Conservation (phyloP, 2,888 invertebrate species). For the Scelioninae gen. 1 region DNA sequence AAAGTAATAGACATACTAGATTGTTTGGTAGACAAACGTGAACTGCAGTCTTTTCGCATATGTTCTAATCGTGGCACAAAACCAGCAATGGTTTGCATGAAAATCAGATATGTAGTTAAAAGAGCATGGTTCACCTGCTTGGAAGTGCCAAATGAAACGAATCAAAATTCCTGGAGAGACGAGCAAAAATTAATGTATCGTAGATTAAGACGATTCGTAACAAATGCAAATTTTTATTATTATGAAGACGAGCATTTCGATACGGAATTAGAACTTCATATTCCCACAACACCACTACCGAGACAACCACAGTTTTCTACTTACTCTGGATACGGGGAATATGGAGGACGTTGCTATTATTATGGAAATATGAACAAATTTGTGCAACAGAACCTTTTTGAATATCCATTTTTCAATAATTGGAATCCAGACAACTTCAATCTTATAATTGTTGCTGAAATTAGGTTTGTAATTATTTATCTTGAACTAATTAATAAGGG, state of each 20-base stretch:
- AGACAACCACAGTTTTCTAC: constrained; percentile 77
- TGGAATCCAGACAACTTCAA: constrained; percentile 71
- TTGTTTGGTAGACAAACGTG: constrained; percentile 80
- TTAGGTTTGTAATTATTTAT: constrained; percentile 51
- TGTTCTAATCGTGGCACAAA: constrained; percentile 70
- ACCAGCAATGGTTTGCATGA: constrained; percentile 77
- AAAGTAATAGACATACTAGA: constrained; percentile 81
- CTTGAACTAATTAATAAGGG: no score
- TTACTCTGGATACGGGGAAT: constrained; percentile 82
- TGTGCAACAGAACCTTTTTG: constrained; percentile 79
- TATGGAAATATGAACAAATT: constrained; percentile 83
- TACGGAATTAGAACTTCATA: constrained; percentile 72
- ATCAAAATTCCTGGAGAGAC: constrained; percentile 81
- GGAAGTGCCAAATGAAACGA: constrained; percentile 72
- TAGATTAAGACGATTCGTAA: constrained; percentile 80
- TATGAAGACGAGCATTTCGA: constrained; percentile 78
- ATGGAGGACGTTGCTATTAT: constrained; percentile 80
- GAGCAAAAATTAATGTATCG: constrained; percentile 82
- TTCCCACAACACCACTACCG: constrained; percentile 63
- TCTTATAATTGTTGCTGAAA: constrained; percentile 77
- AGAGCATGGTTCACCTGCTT: constrained; percentile 82
- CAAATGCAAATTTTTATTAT: constrained; percentile 80
- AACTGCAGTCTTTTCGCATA: constrained; percentile 76
- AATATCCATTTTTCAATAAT: constrained; percentile 51
- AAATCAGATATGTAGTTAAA: constrained; percentile 79